Evolutionary conservation across 2,888 invertebrate genomes (phyloP).

Genomic region (Cactoblastis cactorum): DNA sequence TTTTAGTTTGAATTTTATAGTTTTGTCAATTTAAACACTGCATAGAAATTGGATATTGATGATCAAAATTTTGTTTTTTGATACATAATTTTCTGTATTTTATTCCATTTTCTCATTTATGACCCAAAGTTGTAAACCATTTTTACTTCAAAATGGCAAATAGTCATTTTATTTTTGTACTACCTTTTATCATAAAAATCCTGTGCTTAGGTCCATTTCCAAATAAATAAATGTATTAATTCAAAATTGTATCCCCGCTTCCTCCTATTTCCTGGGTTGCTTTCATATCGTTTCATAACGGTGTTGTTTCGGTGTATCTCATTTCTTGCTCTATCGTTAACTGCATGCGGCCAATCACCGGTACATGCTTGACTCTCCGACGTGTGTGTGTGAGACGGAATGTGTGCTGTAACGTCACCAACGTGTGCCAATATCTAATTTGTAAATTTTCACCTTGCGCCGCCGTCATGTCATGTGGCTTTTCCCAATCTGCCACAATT

Average conservation of each 20-base stretch:
- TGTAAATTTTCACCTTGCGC: too few species aligned
- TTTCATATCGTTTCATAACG: constrained; percentile 57
- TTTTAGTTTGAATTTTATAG: not conserved
- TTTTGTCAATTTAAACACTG: too few species aligned
- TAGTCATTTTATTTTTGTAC: too few species aligned
- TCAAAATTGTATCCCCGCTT: constrained; percentile 42
- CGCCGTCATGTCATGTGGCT: not conserved
- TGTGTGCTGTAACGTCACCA: constrained; percentile 17
- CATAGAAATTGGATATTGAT: too few species aligned
- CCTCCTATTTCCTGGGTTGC: constrained; percentile 52
- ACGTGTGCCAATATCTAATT: not conserved
- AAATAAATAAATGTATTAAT: constrained; percentile 31
- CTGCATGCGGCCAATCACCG: constrained; percentile 54
- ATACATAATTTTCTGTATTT: not conserved
- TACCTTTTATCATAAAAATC: too few species aligned
- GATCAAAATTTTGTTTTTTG: not conserved
- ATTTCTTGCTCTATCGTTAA: constrained; percentile 43
- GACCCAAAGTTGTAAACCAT: not conserved
- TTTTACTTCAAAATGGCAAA: not conserved
- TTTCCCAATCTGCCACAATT: too few species aligned
- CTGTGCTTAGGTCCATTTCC: not conserved
- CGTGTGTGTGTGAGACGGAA: constrained; percentile 26
- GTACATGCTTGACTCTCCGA: constrained; percentile 33
- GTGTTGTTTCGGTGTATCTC: constrained; percentile 57
- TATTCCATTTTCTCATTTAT: not conserved